Base-by-base conservation (phyloP, 2,797 vertebrate genomes). In the Hemibagrus guttatus region DNA sequence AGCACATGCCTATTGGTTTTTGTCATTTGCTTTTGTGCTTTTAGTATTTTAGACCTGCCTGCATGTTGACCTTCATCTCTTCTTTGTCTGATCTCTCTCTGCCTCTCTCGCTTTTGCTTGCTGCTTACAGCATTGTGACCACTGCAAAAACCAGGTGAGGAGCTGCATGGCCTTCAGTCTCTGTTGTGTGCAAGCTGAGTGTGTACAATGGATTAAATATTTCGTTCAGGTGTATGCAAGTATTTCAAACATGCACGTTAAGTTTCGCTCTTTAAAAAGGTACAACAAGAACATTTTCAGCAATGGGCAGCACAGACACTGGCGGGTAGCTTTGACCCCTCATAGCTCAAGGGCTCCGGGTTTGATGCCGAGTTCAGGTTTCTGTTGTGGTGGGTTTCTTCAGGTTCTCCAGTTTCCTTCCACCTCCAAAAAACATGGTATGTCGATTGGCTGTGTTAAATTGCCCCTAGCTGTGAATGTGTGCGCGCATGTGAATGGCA, bases 61-160 rank as follows among this genome's bases (percentile, higher is more conserved):
- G 86, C 79, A 86, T 87, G 31, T 61, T 84, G 82, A 68, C 83
- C 85, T 64, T 52, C 42, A 26, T 82, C 8, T 71, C 66, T 28
- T 74, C 58, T 86, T 69, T 63, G 78, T 54, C 31, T 49, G 6
- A 56, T 90, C 68, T 89, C 84, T 90, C 52, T 89, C 83, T 21
- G 84, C 92, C 91, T 91, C 23, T 66, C 31, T 79, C 28, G 46
- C 90, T 91, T 90, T 64, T 89, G n/a, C 90, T 71, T 88, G 85
- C 81, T 82, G 92, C 92, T 75, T 86, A n/a, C 91, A 90, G 90
- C 92, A 94, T 91, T 86, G 90, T 89, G 54, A 84, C 92, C 64
- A 81, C 91, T 88, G 91, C 86, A 89, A 95, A 95, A 90, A 93
- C 84, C 93, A 94, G 95, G 95, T 95, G 90, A 95, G 93, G 31